These are phyloP conservation scores for Eulemur albifrons DNA, from an alignment of 2,797 vertebrate genomes.

Conservation along the genomic window DNA sequence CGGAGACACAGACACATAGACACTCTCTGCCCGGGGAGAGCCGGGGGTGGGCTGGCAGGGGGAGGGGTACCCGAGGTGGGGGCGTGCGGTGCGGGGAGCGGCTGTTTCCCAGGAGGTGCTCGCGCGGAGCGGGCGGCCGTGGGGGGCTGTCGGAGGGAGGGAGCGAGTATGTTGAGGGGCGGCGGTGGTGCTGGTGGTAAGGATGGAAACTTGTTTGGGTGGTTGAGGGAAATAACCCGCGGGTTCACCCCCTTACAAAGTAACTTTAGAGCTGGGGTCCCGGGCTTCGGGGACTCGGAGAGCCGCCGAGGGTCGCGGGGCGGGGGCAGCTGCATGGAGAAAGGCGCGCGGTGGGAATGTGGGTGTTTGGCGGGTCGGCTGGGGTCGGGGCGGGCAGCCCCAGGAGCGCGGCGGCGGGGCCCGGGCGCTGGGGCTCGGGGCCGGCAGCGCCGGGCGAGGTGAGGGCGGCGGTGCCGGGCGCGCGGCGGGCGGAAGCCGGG, in stretches of 20 bases:
- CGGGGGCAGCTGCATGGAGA: neutral
- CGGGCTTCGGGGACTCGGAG: neutral
- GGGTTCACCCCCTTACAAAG: conserved; percentile 70
- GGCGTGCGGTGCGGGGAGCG: conserved; percentile 55
- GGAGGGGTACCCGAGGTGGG: conserved; percentile 61
- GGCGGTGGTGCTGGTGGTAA: conserved; percentile 38
- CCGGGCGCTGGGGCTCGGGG: neutral
- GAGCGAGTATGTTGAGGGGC: conserved; percentile 41
- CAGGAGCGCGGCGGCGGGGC: neutral
- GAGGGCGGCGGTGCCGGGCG: conserved; percentile 41
- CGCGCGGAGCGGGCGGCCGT: neutral
- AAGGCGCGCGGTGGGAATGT: neutral
- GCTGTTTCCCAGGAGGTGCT: neutral
- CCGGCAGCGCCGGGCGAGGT: neutral
- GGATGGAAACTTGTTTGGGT: conserved; percentile 76
- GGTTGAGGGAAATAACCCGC: conserved; percentile 42
- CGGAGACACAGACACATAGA: conserved; percentile 40
- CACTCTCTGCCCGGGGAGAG: conserved; percentile 47
- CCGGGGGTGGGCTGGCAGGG: conserved; percentile 63
- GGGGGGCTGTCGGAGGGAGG: conserved; percentile 36
- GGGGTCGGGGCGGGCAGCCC: neutral
- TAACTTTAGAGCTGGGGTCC: conserved; percentile 80
- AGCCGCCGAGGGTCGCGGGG: neutral
- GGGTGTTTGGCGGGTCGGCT: neutral
- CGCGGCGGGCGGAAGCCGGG: conserved; percentile 61